Conservation (phyloP, 2,888 invertebrate species). For the Plagiodera versicolora region DNA sequence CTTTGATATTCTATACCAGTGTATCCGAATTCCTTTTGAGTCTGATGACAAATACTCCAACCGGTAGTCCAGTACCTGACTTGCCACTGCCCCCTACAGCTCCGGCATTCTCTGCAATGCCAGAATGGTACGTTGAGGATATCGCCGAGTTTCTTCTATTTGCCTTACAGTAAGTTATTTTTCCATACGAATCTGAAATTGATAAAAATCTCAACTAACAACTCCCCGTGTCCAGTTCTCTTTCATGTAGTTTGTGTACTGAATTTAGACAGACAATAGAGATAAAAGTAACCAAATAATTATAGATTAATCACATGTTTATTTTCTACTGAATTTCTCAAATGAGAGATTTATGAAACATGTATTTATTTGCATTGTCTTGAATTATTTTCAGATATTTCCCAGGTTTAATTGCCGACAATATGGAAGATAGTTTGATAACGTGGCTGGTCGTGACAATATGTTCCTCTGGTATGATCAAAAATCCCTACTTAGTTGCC, state of each 20-base stretch:
- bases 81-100: conserved; percentile 66
- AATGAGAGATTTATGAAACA: neutral
- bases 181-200: no score
- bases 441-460: conserved; percentile 88
- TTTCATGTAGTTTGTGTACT: no score
- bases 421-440: conserved; percentile 80
- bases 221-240: no score
- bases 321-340: conserved; percentile 10
- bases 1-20: conserved; percentile 84
- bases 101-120: conserved; percentile 83
- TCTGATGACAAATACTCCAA: conserved; percentile 62
- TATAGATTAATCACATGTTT: no score
- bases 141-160: conserved; percentile 95
- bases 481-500: conserved; percentile 95
- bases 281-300: no score
- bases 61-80: conserved; percentile 56
- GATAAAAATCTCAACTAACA: no score
- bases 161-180: conserved; percentile 79
- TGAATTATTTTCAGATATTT: conserved; percentile 63
- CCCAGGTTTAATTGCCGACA: conserved; percentile 72
- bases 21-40: conserved; percentile 78
- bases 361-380: conserved; percentile 32
- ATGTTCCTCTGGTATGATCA: conserved; percentile 87
- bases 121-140: conserved; percentile 98
- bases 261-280: no score